phyloP scores from a whole-genome alignment of 2,888 invertebrate genomes.

The Ischnus inquisitorius region DNA sequence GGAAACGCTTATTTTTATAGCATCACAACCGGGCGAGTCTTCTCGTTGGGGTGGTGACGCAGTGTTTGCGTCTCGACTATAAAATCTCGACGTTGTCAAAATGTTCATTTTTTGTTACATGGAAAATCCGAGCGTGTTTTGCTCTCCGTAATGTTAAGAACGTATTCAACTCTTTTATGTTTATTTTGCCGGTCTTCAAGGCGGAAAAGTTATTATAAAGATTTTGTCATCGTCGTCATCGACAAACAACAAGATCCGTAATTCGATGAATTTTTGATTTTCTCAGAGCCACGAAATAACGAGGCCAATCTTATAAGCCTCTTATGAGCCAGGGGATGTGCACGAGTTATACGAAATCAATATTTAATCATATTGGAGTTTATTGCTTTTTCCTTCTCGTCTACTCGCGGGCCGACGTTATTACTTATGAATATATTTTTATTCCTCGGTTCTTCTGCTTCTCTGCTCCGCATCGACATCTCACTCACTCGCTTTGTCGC shows the following conservation, averaged over 20 bases:
- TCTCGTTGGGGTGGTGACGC: neutral
- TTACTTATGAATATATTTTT: constrained; percentile 8
- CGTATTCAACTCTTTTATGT: too few species aligned
- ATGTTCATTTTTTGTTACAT: neutral
- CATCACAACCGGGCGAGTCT: constrained; percentile 1
- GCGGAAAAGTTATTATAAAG: neutral
- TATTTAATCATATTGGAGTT: constrained; percentile 77
- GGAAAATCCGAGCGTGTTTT: neutral
- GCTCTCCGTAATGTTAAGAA: neutral
- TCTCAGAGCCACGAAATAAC: constrained; percentile 76
- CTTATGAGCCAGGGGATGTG: constrained; percentile 71
- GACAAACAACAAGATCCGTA: neutral
- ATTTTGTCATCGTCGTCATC: neutral
- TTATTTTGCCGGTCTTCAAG: neutral
- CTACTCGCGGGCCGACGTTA: neutral
- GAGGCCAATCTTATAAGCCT: constrained; percentile 76
- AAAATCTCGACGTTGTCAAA: neutral
- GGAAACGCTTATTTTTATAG: constrained; percentile 16
- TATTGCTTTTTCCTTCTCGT: constrained; percentile 31
- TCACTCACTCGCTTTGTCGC: neutral
- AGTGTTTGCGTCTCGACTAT: neutral
- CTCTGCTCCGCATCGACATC: neutral
- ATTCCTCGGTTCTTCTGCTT: neutral
- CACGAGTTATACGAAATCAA: constrained; percentile 77
- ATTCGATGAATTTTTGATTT: constrained; percentile 43